phyloP scores from a whole-genome alignment of 2,888 invertebrate species.

The Dioctria rufipes region DNA sequence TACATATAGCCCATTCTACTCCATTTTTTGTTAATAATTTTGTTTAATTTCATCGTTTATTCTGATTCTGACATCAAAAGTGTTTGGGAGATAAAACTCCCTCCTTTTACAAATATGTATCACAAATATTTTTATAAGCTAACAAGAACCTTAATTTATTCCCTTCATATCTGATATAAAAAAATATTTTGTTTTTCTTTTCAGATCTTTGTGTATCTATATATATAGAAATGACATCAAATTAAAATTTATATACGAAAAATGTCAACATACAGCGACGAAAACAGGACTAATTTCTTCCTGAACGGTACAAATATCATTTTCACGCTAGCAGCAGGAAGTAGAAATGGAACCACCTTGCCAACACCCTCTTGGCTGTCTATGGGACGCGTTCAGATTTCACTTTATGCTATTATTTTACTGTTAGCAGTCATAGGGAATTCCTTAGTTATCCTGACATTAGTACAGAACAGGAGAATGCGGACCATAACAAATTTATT shows the following conservation, averaged over 20 bases:
- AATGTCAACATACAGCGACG: slow-evolving; percentile 47
- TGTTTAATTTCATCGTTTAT: too few relatives aligned
- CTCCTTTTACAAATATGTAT: too few relatives aligned
- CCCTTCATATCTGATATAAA: too few relatives aligned
- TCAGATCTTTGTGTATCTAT: background rate
- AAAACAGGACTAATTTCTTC: slow-evolving; percentile 43
- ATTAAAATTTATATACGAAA: slow-evolving; percentile 34
- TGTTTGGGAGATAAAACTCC: too few relatives aligned
- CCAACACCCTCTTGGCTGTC: slow-evolving; percentile 56
- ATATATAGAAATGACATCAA: slow-evolving; percentile 3
- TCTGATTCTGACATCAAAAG: too few relatives aligned
- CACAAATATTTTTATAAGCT: too few relatives aligned
- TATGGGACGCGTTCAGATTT: slow-evolving; percentile 61
- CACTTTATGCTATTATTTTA: slow-evolving; percentile 84
- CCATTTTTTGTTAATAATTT: too few relatives aligned
- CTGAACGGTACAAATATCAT: slow-evolving; percentile 34
- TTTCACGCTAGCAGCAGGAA: background rate
- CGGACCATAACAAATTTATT: slow-evolving; percentile 85
- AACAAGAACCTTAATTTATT: too few relatives aligned
- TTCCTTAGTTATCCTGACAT: slow-evolving; percentile 83
- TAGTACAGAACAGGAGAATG: slow-evolving; percentile 83
- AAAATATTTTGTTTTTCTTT: background rate
- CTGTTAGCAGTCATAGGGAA: slow-evolving; percentile 85
- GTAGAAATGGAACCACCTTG: slow-evolving; percentile 39
- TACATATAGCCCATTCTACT: too few relatives aligned